A percentile compares a stretch with the other conserved stretches of the same genome.
These are phyloP conservation scores for Orientallactaga bullata DNA, from an alignment of 2,113 vertebrate species.

Conservation along the genomic window DNA sequence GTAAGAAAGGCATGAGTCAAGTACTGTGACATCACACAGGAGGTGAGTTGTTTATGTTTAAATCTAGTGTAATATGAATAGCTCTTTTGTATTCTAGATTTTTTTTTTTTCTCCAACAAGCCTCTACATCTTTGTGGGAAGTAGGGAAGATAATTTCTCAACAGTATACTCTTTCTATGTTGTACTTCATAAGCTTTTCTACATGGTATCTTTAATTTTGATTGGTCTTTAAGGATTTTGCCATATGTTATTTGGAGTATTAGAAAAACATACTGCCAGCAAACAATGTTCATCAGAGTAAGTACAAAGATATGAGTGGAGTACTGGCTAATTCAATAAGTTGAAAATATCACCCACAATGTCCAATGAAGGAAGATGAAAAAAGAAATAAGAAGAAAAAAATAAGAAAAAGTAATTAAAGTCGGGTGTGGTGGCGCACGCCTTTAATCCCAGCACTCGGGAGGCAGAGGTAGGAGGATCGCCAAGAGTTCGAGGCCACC, in stretches of 20 bases:
- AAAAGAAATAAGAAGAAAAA: not conserved
- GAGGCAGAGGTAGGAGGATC: too few species aligned
- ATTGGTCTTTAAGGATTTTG: not conserved
- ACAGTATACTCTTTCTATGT: not conserved
- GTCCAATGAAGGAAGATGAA: not conserved
- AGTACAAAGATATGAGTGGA: not conserved
- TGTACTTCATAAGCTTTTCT: not conserved
- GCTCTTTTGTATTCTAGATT: not conserved
- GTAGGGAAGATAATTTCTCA: not conserved
- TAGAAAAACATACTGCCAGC: not conserved
- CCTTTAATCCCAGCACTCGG: too few species aligned
- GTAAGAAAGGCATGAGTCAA: not conserved
- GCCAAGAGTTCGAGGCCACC: too few species aligned
- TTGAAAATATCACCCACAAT: not conserved
- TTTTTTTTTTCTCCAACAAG: not conserved
- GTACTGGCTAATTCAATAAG: not conserved
- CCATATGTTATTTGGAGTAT: not conserved
- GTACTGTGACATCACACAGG: not conserved
- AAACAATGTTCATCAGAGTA: not conserved
- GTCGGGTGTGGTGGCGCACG: too few species aligned
- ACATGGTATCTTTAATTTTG: not conserved
- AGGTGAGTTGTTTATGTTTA: not conserved
- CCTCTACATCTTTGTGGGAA: not conserved
- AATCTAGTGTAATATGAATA: not conserved
- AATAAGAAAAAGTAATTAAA: too few species aligned